Evolutionary conservation across 2,113 vertebrate genomes (phyloP), one percentile per base, ranked within the genome.

Genomic region (Phylloscopus trochiloides): DNA sequence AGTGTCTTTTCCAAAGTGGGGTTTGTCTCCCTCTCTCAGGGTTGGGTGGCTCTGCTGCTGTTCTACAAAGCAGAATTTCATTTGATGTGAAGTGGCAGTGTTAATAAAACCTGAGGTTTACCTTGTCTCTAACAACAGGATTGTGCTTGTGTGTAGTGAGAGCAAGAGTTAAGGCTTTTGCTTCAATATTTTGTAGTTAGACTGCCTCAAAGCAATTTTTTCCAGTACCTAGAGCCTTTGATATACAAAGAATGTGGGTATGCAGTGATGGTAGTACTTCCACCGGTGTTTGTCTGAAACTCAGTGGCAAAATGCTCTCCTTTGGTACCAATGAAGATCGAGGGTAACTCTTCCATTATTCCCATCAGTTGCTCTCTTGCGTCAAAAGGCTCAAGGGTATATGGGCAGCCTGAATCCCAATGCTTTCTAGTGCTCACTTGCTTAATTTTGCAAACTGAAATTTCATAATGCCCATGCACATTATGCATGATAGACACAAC

Each of bases 1-100:
- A 17, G 21, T 25, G 19, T 26, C 4, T 54, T 88, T 63, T 71
- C 42, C 15, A 59, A 81, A 74, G 82, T 57, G 51, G 28, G 66
- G 77, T 79, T 94, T 86, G 57, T 85, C 62, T 94, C 50, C 31
- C 70, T 87, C 63, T 92, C 77, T 65, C 58, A 76, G 81, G 50
- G 14, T 4, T 74, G 70, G 40, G 66, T 52, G 42, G 66, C 73
- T 88, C 54, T 91, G 40, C 43, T 70, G 19, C 62, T 18, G 13
- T 34, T 34, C 24, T 40, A 9, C 48, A 34, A 72, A 79, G 57
- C 47, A 42, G 32, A 50, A 83, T 10, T 34, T 42, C 12, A 12
- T 36, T 52, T 28, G 24, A 28, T 42, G 19, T 25, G 18, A 83
- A 70, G 50, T 1, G 10, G 21, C 32, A 16, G 40, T 32, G 40